These are phyloP conservation scores for Parasteatoda tepidariorum DNA, from an alignment of 1,140 invertebrate species.

Conservation along the genomic window DNA sequence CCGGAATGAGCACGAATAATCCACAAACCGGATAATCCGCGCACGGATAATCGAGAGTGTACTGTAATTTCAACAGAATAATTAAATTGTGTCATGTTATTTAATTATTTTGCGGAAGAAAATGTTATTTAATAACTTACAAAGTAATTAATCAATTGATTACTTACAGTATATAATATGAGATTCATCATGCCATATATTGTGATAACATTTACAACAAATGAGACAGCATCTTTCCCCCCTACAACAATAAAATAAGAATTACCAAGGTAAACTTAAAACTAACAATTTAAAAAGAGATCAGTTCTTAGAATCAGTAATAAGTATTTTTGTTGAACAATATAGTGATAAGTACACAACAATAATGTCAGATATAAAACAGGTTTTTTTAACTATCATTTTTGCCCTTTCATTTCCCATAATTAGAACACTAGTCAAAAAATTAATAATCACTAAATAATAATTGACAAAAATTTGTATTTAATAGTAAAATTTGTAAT, in stretches of 20 bases:
- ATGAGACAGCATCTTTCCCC: slow-evolving; percentile 69
- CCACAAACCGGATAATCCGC: too few relatives aligned
- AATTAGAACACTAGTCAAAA: too few relatives aligned
- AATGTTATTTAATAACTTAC: background rate
- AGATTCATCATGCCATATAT: slow-evolving; percentile 69
- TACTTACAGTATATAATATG: slow-evolving; percentile 68
- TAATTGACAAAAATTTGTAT: too few relatives aligned
- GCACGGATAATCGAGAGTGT: too few relatives aligned
- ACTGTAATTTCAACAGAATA: too few relatives aligned
- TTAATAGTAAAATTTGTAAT: too few relatives aligned
- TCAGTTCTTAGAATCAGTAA: background rate
- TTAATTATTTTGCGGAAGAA: background rate
- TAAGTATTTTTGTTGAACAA: background rate
- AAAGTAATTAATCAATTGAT: background rate
- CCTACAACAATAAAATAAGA: slow-evolving; percentile 52
- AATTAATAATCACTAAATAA: too few relatives aligned
- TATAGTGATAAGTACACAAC: background rate
- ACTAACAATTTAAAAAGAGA: too few relatives aligned
- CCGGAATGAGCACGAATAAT: too few relatives aligned
- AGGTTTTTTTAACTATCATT: background rate
- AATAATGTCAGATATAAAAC: background rate
- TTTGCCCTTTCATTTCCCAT: background rate
- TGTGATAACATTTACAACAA: slow-evolving; percentile 69
- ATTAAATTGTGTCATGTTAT: background rate
- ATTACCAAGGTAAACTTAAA: background rate